A percentile compares a stretch with the other conserved stretches of the same genome.
Evolutionary conservation across 2,797 vertebrate genomes (phyloP).

Genomic region (Alcedo quadribrachys): DNA sequence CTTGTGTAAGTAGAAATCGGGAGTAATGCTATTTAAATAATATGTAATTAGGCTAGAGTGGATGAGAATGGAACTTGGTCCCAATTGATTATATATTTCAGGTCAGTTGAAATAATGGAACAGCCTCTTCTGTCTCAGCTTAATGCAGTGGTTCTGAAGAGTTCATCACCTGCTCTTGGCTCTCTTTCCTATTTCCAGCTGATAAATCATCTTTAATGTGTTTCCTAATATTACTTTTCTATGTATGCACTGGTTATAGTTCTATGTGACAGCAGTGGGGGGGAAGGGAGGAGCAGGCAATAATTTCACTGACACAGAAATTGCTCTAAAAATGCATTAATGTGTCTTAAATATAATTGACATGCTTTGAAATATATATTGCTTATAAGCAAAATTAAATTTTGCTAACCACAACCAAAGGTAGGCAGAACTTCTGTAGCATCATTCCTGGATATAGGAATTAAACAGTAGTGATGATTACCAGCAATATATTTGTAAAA

Average conservation of each 20-base stretch:
- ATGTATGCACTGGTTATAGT: conserved; percentile 30
- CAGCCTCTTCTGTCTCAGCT: conserved; percentile 65
- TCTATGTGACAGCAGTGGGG: conserved; percentile 21
- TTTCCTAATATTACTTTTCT: conserved; percentile 60
- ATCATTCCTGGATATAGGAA: not conserved
- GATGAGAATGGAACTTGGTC: conserved; percentile 64
- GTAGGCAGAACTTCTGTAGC: not conserved
- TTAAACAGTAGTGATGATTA: not conserved
- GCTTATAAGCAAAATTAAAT: conserved; percentile 21
- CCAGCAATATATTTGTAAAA: not conserved
- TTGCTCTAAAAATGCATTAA: conserved; percentile 63
- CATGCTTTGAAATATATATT: conserved; percentile 53
- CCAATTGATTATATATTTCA: conserved; percentile 68
- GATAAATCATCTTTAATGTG: conserved; percentile 70
- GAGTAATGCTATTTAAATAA: conserved; percentile 59
- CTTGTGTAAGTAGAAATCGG: conserved; percentile 25
- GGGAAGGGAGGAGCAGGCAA: not conserved
- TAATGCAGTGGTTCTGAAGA: conserved; percentile 68
- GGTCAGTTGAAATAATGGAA: conserved; percentile 68
- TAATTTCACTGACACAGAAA: conserved; percentile 64
- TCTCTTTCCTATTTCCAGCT: conserved; percentile 68
- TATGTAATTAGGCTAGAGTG: conserved; percentile 47
- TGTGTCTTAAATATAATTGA: conserved; percentile 46
- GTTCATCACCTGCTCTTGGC: conserved; percentile 69
- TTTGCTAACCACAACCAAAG: conserved; percentile 5